Evolutionary conservation across 2,888 invertebrate genomes (phyloP), one percentile per base, ranked within the genome.

Genomic region (Ophion ellenae): DNA sequence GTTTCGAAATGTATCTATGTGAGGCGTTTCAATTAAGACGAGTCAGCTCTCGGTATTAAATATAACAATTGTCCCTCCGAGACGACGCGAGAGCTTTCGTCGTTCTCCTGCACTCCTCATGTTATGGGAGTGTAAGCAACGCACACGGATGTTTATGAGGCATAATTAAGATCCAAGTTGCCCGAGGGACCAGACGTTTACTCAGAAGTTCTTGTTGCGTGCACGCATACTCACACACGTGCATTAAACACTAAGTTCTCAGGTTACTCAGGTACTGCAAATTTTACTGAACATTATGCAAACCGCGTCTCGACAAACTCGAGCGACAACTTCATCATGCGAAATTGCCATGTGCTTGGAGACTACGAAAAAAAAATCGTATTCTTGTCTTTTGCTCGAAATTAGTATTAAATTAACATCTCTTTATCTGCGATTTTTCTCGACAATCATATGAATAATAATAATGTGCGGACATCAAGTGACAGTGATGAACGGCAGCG

Each of bases 131-230:
- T 53, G 53, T 17, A 53, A 53, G 53, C 53, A 53, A 53, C 53
- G 53, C 47, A 53, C 53, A 24, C 47, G 14, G 24, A 70, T 70
- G 45, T 70, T 47, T 70, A 70, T 70, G 70, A 53, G 53, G 28
- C 28, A 53, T 70, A 70, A 70, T 53, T 47, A 70, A 70, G 70
- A 70, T 47, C 47, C 28, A 70, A 70, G 24, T 70, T 70, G 28
- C 70, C 28, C 70, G 47, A 70, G 70, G 47, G 53, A 28, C 70
- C 24, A 70, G 70, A 70, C 70, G 70, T 53, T 70, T 70, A 47
- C 70, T 53, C 70, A 47, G 20, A 70, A 70, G 28, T 70, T 70
- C 70, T 70, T 70, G 70, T 70, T 47, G 70, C 28, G 28, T 28
- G 70, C 53, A 70, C 53, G 28, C 47, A 47, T 53, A 53, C 53